Evolutionary conservation across 2,797 vertebrate species (phyloP), one percentile per base, ranked within the genome.

Genomic region (Sternarchorhynchus goeldii): DNA sequence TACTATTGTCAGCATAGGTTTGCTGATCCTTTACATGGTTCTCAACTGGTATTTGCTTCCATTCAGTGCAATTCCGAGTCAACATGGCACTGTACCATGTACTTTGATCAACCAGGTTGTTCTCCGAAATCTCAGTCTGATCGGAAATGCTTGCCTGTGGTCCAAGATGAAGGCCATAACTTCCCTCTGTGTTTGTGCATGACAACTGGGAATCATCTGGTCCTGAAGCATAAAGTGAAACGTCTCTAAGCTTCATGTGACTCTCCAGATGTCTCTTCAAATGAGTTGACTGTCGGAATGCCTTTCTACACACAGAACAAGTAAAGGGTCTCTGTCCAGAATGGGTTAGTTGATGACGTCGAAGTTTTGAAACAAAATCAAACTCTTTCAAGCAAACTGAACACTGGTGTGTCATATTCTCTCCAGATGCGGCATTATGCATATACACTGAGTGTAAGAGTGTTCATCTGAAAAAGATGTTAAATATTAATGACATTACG

Each of bases 281-380:
- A 81, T 88, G 85, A n/a, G 68, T 45, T 0, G 93, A 76, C 81
- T 95, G 93, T 21, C 91, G 90, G 84, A 95, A 96, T 0, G 87
- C 90, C 90, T 94, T 95, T 58, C 76, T 91, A 81, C 94, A 96
- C 4, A 91, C 31, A 7, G 85, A 82, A 86, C 94, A 96, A 67
- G 89, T 86, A 88, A 94, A 95, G 20, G 95, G 93, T 76, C 93
- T 95, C 88, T 94, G 93, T 58, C 92, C 93, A 21, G 94, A 94
- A 71, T 95, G 93, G 82, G 92, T 94, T 50, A 95, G 90, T 85
- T 93, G 92, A 90, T 94, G 92, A 68, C 93, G 90, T 6, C 91
- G 87, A 84, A 95, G 89, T 88, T 95, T 95, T 45, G 90, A 95
- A 0, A 91, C 92, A 6, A 92, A 92, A 74, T 93, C 92, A 88